A percentile compares a stretch with the other conserved stretches of the same genome.
Conservation (phyloP, 2,797 vertebrate genomes). For the Macropus fuliginosus region DNA sequence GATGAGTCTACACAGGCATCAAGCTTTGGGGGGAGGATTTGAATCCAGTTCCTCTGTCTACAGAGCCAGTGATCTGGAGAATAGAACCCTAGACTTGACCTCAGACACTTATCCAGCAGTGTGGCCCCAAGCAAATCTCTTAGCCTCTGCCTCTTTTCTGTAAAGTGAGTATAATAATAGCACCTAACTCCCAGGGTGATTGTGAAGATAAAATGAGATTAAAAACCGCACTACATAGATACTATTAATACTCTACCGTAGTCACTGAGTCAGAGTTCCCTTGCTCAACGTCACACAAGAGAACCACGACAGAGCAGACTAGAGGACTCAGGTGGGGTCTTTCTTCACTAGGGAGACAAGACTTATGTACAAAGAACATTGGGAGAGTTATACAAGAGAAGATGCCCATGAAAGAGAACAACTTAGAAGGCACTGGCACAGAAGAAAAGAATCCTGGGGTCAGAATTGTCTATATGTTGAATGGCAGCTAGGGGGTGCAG, state of each 20-base stretch:
- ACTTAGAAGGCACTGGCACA: constrained; percentile 27
- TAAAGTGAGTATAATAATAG: neutral
- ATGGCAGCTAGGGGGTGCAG: neutral
- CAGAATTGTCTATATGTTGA: constrained; percentile 47
- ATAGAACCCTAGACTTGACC: neutral
- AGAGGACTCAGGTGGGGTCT: constrained; percentile 32
- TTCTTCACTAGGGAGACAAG: constrained; percentile 38
- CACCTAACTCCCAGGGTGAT: neutral
- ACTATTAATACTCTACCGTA: neutral
- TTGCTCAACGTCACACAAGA: neutral
- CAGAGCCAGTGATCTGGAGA: no score
- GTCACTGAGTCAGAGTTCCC: neutral
- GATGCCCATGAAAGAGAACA: constrained; percentile 35
- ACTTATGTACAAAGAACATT: constrained; percentile 65
- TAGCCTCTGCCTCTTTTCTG: neutral
- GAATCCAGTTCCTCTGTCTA: no score
- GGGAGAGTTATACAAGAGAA: constrained; percentile 24
- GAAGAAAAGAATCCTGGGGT: constrained; percentile 62
- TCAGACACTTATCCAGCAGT: neutral
- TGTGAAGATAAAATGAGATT: neutral
- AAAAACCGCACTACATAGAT: neutral
- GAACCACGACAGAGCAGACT: constrained; percentile 58
- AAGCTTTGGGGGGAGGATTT: no score
- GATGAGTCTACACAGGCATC: no score
- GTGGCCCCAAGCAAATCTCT: neutral